A percentile compares a stretch with the other conserved stretches of the same genome.
Evolutionary conservation across 1,140 invertebrate genomes (phyloP).

Genomic region (Papilio xuthus): DNA sequence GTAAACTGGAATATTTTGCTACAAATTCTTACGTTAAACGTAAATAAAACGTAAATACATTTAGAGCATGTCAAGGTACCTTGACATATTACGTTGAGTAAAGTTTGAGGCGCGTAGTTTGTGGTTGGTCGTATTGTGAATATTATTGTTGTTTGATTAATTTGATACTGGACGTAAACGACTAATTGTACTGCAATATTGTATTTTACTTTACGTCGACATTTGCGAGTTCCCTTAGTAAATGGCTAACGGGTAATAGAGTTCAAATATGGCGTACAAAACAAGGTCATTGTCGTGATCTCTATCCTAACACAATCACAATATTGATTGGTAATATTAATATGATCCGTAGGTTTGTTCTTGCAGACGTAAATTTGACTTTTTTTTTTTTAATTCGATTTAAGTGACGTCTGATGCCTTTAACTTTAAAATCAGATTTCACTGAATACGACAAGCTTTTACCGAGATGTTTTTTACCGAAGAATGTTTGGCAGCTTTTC

Average conservation of each 20-base stretch:
- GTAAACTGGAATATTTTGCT: not conserved
- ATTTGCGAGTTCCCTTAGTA: too few relatives aligned
- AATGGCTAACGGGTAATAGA: too few relatives aligned
- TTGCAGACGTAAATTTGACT: too few relatives aligned
- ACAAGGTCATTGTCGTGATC: too few relatives aligned
- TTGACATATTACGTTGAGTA: slow-evolving; percentile 57
- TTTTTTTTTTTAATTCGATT: too few relatives aligned
- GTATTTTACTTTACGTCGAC: too few relatives aligned
- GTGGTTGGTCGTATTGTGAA: not conserved
- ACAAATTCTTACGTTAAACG: not conserved
- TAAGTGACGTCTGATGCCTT: not conserved
- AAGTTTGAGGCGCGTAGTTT: not conserved
- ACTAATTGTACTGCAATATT: not conserved
- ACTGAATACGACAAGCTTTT: not conserved
- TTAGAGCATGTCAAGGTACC: slow-evolving; percentile 54
- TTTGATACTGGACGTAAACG: not conserved
- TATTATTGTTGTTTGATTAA: not conserved
- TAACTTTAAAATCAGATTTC: not conserved
- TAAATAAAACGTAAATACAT: slow-evolving; percentile 47
- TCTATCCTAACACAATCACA: too few relatives aligned
- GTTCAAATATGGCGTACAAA: too few relatives aligned
- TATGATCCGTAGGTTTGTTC: too few relatives aligned
- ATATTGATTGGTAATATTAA: too few relatives aligned
- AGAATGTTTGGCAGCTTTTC: slow-evolving; percentile 4
- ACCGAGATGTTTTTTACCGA: not conserved